phyloP scores from a whole-genome alignment of 2,888 invertebrate species.

The Zhuqinia jingwanae region DNA sequence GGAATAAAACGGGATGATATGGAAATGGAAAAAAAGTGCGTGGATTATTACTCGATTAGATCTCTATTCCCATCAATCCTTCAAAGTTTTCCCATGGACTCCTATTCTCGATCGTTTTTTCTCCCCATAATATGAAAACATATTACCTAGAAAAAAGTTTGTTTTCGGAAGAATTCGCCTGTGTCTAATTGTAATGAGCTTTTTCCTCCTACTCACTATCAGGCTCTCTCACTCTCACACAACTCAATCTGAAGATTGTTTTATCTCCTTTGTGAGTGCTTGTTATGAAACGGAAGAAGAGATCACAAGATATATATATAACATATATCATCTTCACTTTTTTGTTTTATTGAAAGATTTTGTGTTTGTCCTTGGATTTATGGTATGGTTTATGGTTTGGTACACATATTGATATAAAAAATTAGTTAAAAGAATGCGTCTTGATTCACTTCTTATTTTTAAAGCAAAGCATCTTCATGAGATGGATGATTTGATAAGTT shows the following conservation, averaged over 20 bases:
- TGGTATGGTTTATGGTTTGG: too few species aligned
- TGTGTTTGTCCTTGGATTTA: too few species aligned
- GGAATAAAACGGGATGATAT: slow-evolving; percentile 7
- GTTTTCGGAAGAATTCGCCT: slow-evolving; percentile 58
- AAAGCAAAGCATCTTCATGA: too few species aligned
- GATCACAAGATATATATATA: too few species aligned
- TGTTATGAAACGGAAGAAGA: background rate
- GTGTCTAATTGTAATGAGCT: slow-evolving; percentile 67
- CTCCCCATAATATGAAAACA: background rate
- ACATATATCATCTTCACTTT: too few species aligned
- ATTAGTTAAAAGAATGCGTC: too few species aligned
- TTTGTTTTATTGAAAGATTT: too few species aligned
- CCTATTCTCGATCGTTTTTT: background rate
- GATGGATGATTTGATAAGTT: too few species aligned
- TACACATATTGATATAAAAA: too few species aligned
- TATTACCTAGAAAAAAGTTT: slow-evolving; percentile 40
- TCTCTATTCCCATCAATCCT: slow-evolving; percentile 59
- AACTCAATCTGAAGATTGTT: slow-evolving; percentile 57
- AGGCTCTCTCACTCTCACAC: too few species aligned
- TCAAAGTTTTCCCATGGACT: too few species aligned
- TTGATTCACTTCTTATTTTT: too few species aligned
- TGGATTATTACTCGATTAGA: slow-evolving; percentile 78
- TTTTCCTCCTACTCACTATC: slow-evolving; percentile 49
- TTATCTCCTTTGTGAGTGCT: slow-evolving; percentile 33
- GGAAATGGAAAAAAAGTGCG: slow-evolving; percentile 69